Conservation (phyloP, 2,113 vertebrate genomes). For the Percopsis transmontana region DNA sequence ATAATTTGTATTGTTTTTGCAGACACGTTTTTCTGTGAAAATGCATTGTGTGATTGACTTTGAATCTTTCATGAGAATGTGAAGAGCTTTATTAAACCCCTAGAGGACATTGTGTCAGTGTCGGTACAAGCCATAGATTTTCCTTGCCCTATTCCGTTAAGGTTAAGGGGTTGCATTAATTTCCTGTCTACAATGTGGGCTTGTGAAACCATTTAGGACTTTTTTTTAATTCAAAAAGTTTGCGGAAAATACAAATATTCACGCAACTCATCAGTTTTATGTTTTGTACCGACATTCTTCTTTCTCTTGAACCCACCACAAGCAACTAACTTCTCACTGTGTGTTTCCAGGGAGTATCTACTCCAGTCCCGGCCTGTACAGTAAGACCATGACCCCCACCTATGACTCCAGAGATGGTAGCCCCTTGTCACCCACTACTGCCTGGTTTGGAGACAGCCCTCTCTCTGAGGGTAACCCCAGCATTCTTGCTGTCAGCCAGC, state of each 20-base stretch:
- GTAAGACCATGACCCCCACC: conserved; percentile 99
- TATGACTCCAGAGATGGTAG: conserved; percentile 97
- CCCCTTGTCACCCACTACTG: conserved; percentile 94
- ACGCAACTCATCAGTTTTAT: neutral
- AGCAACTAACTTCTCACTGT: conserved; percentile 25
- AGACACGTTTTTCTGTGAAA: conserved; percentile 27
- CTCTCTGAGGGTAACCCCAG: conserved; percentile 97
- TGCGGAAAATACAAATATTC: too few relatives aligned
- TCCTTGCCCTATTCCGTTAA: too few relatives aligned
- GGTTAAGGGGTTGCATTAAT: too few relatives aligned
- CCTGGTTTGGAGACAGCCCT: conserved; percentile 98
- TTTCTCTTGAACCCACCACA: neutral
- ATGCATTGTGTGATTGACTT: conserved; percentile 2
- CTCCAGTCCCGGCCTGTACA: conserved; percentile 97
- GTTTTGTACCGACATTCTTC: neutral
- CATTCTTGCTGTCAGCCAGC: conserved; percentile 96
- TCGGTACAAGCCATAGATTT: neutral
- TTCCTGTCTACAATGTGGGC: too few relatives aligned
- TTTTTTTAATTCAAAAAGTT: too few relatives aligned
- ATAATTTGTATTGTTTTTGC: conserved; percentile 23
- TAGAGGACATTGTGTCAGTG: neutral
- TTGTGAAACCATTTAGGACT: too few relatives aligned
- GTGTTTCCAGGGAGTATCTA: conserved; percentile 91
- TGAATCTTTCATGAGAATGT: neutral
- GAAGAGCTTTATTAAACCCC: neutral